Evolutionary conservation across 2,888 invertebrate genomes (phyloP), one percentile per base, ranked within the genome.

Genomic region (Autographa pulchrina): DNA sequence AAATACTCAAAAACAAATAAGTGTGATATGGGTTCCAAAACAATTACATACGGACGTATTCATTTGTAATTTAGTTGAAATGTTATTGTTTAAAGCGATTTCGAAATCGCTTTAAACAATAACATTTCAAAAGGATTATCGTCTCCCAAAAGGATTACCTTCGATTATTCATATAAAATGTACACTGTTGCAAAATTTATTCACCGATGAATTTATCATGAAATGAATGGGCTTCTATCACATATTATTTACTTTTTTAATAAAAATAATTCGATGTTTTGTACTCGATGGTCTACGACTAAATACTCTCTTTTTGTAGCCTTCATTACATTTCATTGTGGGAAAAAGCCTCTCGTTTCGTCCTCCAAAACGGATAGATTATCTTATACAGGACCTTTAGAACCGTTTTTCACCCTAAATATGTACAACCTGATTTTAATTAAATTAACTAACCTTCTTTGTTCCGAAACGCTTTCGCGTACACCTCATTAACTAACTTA

Each of bases 31-130:
- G 64, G n/a, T 41, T 66, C 62, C 58, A 48, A 63, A 70, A 74
- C 61, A 74, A 72, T 75, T 58, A 68, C 75, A 75, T 48, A 52
- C 41, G 64, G 65, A 67, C 74, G 63, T 65, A 79, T 74, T 70
- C 70, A 77, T 80, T 74, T 75, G 71, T 75, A 80, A 77, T 80
- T 75, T 54, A 38, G 62, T 20, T 16, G 60, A 70, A 66, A 56
- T 65, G 63, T 71, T n/a, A n/a, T n/a, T 72, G 61, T 72, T 68
- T 69, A 59, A 60, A 38, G 38, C 20, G 48, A 60, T 64, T 58
- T 61, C 48, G 48, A 61, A 58, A 64, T 60, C 48, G 20, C 38
- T 38, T 60, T 59, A 69, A 68, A 72, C 61, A 72, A n/a, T n/a
- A n/a, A 71, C 63, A 65, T 56, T 66, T 70, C 60, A 16, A 20